Evolutionary conservation across 2,113 vertebrate genomes (phyloP).

Genomic region (Furnarius figulus): DNA sequence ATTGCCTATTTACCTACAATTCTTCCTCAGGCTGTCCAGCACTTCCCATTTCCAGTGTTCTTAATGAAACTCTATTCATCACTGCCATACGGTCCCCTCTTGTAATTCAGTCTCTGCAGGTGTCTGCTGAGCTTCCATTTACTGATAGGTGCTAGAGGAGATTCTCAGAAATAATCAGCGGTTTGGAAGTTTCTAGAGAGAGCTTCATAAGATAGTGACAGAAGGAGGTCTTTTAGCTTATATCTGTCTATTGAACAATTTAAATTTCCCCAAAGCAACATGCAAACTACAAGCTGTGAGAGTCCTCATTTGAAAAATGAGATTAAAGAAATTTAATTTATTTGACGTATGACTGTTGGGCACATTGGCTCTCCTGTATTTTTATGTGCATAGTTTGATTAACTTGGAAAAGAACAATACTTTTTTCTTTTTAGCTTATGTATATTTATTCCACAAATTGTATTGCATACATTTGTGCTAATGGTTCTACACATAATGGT

Average conservation of each 20-base stretch:
- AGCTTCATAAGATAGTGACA: background rate
- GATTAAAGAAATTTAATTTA: background rate
- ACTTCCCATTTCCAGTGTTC: background rate
- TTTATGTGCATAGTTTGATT: background rate
- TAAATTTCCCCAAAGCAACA: background rate
- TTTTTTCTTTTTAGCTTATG: background rate
- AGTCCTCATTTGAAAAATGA: background rate
- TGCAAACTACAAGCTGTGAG: background rate
- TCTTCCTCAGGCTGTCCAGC: background rate
- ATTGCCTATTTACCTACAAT: background rate
- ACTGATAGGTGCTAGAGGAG: background rate
- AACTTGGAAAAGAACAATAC: background rate
- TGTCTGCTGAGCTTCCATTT: background rate
- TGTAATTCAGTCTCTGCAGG: background rate
- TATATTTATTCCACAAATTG: background rate
- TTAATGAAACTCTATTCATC: background rate
- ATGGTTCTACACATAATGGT: background rate
- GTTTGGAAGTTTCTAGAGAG: background rate
- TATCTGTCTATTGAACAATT: background rate
- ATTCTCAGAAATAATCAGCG: background rate
- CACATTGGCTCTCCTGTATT: background rate
- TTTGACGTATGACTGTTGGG: background rate
- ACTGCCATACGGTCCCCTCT: accelerated
- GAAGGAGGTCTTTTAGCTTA: background rate
- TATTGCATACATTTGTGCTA: background rate